These are phyloP conservation scores for Patiria miniata DNA, from an alignment of 35 echinoderm and acorn worm genomes.

Conservation along the genomic window DNA sequence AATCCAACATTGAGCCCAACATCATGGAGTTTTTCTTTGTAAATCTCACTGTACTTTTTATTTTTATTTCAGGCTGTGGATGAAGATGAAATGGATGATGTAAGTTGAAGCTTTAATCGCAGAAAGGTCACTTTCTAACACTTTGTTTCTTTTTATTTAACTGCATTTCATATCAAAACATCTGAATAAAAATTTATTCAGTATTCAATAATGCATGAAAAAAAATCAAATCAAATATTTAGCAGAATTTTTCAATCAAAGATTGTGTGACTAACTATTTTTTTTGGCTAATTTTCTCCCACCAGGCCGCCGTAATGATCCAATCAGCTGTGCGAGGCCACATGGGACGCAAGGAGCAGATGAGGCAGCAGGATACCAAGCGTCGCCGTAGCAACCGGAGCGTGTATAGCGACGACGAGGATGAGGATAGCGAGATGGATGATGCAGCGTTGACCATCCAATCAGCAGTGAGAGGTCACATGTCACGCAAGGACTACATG, in stretches of 20 bases:
- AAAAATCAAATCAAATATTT: no score
- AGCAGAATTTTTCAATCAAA: no score
- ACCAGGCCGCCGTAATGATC: constrained; percentile 78
- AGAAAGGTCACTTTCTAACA: neutral
- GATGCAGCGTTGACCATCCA: constrained; percentile 94
- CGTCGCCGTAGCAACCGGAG: constrained; percentile 18
- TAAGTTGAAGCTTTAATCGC: constrained; percentile 11
- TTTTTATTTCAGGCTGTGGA: constrained; percentile 35
- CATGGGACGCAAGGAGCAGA: constrained; percentile 64
- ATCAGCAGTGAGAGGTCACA: constrained; percentile 91
- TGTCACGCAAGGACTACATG: constrained; percentile 75
- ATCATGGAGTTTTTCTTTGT: neutral
- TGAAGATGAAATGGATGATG: constrained; percentile 59
- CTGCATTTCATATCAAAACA: no score
- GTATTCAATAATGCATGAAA: no score
- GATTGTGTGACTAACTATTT: no score
- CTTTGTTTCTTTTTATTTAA: neutral
- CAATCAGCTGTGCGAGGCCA: constrained; percentile 89
- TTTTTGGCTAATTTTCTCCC: no score
- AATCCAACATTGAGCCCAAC: no score
- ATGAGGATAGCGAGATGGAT: constrained; percentile 70
- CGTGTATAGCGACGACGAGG: constrained; percentile 46
- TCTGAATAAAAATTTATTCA: no score
- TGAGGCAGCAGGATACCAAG: neutral
- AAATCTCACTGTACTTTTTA: neutral